Percentiles rank a stretch among this genome's conserved stretches.
Conservation (phyloP, 2,888 invertebrate species). For the Rapana venosa region DNA sequence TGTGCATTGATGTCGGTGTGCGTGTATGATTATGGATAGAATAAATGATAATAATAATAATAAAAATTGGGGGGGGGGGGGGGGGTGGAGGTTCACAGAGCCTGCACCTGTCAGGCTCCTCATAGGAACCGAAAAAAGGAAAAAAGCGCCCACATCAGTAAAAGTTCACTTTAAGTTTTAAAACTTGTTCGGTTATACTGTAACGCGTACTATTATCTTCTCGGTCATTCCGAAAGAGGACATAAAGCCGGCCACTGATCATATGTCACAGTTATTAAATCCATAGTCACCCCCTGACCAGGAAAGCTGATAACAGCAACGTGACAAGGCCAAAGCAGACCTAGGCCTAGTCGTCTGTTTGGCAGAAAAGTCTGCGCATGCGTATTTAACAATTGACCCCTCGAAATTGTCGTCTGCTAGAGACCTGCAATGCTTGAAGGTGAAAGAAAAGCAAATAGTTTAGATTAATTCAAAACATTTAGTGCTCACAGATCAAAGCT, state of each 20-base stretch:
- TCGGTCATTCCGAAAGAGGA: conserved; percentile 72
- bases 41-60: no score
- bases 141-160: background rate
- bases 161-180: background rate
- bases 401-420: conserved; percentile 27
- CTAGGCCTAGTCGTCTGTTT: background rate
- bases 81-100: background rate
- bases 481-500: no score
- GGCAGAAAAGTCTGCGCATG: conserved; percentile 9
- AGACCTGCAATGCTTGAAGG: background rate
- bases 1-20: no score
- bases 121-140: background rate
- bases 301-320: background rate
- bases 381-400: background rate
- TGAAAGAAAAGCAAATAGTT: background rate
- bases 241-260: conserved; percentile 66
- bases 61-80: no score
- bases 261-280: conserved; percentile 51
- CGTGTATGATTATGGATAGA: no score
- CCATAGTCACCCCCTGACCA: background rate
- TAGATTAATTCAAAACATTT: background rate
- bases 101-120: background rate
- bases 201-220: conserved; percentile 61
- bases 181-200: background rate
- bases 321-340: background rate